Evolutionary conservation across 2,113 vertebrate species (phyloP).

Genomic region (Okapia johnstoni): DNA sequence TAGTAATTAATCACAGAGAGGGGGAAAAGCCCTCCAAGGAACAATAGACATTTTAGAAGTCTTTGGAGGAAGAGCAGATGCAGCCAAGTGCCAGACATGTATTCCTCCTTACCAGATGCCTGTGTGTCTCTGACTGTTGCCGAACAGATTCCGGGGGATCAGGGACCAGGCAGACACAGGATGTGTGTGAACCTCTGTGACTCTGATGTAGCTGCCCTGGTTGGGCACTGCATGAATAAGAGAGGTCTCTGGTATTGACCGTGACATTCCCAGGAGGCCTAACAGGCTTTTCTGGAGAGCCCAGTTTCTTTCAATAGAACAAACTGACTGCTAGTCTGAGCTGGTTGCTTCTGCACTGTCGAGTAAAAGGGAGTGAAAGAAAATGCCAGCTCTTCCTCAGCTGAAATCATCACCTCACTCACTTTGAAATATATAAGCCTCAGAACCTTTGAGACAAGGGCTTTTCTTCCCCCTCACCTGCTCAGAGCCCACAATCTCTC

Average conservation of each 20-base stretch:
- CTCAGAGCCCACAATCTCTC: background rate
- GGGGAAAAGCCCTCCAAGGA: conserved; percentile 29
- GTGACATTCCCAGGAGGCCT: background rate
- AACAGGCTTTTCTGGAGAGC: conserved; percentile 46
- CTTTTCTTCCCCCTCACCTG: background rate
- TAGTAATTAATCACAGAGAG: conserved; percentile 73
- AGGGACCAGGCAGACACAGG: background rate
- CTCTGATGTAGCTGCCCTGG: background rate
- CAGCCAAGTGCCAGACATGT: background rate
- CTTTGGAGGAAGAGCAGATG: conserved; percentile 57
- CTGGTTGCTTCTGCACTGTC: background rate
- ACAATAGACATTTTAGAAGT: conserved; percentile 64
- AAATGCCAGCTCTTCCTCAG: background rate
- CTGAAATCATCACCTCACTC: background rate
- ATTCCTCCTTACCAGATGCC: background rate
- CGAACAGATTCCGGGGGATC: background rate
- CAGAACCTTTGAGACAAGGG: background rate
- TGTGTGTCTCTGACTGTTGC: background rate
- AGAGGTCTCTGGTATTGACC: background rate
- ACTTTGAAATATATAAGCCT: conserved; percentile 2
- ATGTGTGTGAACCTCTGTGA: background rate
- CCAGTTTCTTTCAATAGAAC: conserved; percentile 52
- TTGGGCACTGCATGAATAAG: background rate
- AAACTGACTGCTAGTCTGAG: background rate
- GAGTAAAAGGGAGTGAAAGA: background rate